A percentile compares a stretch with the other conserved stretches of the same genome.
Conservation (phyloP, 2,113 vertebrate genomes). For the Lontra canadensis region DNA sequence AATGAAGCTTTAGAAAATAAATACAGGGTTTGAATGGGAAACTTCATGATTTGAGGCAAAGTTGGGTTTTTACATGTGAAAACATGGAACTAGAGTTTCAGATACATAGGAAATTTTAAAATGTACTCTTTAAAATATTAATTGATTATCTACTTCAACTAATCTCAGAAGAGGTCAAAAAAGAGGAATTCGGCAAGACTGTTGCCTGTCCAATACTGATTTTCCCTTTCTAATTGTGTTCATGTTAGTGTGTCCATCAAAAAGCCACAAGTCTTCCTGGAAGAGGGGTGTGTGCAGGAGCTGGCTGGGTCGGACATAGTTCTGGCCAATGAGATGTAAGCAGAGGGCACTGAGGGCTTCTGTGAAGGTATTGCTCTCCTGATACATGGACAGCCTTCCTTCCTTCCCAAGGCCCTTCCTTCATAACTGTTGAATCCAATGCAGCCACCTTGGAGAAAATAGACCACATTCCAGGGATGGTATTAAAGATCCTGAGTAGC, state of each 20-base stretch:
- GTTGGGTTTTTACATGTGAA: background rate
- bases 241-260: background rate
- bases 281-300: too few species aligned
- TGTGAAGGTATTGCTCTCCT: background rate
- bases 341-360: background rate
- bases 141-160: background rate
- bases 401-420: background rate
- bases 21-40: background rate
- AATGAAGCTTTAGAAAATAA: background rate
- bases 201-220: background rate
- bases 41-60: background rate
- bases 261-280: background rate
- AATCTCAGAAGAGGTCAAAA: background rate
- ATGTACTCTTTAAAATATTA: background rate
- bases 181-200: background rate
- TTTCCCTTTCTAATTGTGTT: background rate
- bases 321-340: background rate
- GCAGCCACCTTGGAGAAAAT: background rate
- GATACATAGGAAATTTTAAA: background rate
- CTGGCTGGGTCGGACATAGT: background rate
- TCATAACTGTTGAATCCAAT: background rate
- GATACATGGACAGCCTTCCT: background rate
- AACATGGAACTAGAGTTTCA: background rate
- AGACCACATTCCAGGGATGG: background rate
- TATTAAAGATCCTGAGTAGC: background rate